Evolutionary conservation across 2,888 invertebrate species (phyloP).

Genomic region (Notocelia uddmanniana): DNA sequence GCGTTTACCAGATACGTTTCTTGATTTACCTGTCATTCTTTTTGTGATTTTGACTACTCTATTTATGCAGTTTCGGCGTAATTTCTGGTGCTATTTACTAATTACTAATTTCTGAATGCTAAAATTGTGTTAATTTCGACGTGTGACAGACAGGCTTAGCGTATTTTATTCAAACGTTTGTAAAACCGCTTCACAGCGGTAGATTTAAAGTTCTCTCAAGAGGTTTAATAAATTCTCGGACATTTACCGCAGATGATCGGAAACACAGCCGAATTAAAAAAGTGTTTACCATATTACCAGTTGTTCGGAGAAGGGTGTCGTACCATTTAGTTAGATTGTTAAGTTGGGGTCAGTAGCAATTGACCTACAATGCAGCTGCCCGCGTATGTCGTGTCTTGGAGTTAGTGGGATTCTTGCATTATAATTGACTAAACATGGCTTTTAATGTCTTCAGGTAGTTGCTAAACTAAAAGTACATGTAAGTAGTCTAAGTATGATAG

Average conservation of each 20-base stretch:
- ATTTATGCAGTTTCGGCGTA: no score
- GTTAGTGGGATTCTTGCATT: slow-evolving; percentile 45
- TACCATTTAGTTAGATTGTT: slow-evolving; percentile 66
- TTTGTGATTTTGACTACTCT: no score
- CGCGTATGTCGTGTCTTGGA: slow-evolving; percentile 64
- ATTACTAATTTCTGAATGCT: no score
- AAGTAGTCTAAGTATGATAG: not conserved
- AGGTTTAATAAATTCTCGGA: not conserved
- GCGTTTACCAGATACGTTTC: no score
- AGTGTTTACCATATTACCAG: slow-evolving; percentile 49
- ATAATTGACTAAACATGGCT: slow-evolving; percentile 63
- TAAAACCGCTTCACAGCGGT: no score
- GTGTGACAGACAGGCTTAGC: no score
- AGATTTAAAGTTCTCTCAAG: not conserved
- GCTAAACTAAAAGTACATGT: not conserved
- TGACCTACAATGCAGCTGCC: slow-evolving; percentile 78
- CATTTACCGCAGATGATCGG: slow-evolving; percentile 45
- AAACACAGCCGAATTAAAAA: slow-evolving; percentile 51
- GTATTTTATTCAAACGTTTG: no score
- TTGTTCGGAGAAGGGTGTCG: slow-evolving; percentile 49
- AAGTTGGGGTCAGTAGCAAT: slow-evolving; percentile 78
- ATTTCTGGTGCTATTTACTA: no score
- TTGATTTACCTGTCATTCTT: no score
- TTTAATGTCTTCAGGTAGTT: slow-evolving; percentile 40
- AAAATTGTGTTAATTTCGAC: no score